Percentiles rank a stretch among this genome's conserved stretches.
phyloP scores from a whole-genome alignment of 1,140 invertebrate genomes.

The Aporrectodea caliginosa region DNA sequence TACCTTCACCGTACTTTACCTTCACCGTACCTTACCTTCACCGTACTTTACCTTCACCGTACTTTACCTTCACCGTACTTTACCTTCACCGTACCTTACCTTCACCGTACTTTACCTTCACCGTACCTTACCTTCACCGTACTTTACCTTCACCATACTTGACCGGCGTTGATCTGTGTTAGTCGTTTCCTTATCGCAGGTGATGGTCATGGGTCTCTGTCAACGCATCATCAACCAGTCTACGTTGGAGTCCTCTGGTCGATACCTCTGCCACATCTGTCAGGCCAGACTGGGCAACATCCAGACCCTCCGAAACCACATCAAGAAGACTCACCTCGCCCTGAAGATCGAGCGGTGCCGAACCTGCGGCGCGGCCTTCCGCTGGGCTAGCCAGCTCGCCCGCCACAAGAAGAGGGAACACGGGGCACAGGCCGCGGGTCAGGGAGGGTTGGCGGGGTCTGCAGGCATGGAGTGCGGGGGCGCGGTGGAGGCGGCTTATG shows the following conservation, averaged over 20 bases:
- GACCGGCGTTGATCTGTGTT: no score
- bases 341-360: constrained; percentile 13
- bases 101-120: no score
- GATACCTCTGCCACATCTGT: constrained; percentile 10
- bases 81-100: no score
- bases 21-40: no score
- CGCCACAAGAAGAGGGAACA: constrained; percentile 20
- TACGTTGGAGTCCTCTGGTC: neutral
- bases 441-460: neutral
- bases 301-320: constrained; percentile 15
- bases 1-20: no score
- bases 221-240: neutral
- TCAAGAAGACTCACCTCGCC: constrained; percentile 12
- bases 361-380: constrained; percentile 13
- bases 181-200: no score
- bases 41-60: no score
- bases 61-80: no score
- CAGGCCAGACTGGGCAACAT: constrained; percentile 17
- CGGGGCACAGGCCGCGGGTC: neutral
- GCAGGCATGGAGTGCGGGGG: neutral
- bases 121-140: no score
- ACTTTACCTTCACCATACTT: no score
- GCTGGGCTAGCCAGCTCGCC: constrained; percentile 16
- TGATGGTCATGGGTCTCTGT: neutral
- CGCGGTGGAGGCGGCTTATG: neutral